phyloP scores from a whole-genome alignment of 2,113 vertebrate genomes.

The Megaleporinus macrocephalus region DNA sequence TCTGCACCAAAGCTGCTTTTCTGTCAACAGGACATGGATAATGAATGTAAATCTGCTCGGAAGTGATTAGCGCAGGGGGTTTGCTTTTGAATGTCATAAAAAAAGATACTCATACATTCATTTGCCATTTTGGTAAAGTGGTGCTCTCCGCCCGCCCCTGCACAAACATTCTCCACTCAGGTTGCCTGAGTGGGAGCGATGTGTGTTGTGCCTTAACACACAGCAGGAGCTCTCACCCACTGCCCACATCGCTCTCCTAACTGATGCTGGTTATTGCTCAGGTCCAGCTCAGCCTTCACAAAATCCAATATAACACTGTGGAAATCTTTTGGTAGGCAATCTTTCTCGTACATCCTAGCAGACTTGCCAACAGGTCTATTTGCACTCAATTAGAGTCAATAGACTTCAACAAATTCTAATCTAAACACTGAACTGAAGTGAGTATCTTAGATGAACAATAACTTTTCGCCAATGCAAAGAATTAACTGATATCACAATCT shows the following conservation, averaged over 20 bases:
- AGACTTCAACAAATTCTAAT: neutral
- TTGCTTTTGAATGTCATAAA: slow-evolving; percentile 21
- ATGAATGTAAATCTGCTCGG: slow-evolving; percentile 59
- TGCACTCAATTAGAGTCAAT: neutral
- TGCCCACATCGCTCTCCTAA: neutral
- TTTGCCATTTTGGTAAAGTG: neutral
- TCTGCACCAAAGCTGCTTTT: slow-evolving; percentile 61
- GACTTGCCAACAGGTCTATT: neutral
- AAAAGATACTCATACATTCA: slow-evolving; percentile 9
- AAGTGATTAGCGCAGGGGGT: slow-evolving; percentile 48
- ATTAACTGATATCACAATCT: neutral
- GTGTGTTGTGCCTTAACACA: slow-evolving; percentile 9
- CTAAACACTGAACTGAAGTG: neutral
- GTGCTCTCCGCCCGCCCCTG: neutral
- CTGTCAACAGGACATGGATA: slow-evolving; percentile 57
- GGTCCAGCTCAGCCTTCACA: neutral
- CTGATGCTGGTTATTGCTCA: neutral
- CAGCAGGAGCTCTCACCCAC: slow-evolving; percentile 8
- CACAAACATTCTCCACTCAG: neutral
- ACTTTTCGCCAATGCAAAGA: neutral
- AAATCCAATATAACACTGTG: neutral
- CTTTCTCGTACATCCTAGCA: neutral
- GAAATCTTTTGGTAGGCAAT: neutral
- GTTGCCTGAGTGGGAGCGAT: slow-evolving; percentile 4
- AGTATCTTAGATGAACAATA: neutral